Conservation (phyloP, 2,113 vertebrate species). For the Noctilio leporinus region DNA sequence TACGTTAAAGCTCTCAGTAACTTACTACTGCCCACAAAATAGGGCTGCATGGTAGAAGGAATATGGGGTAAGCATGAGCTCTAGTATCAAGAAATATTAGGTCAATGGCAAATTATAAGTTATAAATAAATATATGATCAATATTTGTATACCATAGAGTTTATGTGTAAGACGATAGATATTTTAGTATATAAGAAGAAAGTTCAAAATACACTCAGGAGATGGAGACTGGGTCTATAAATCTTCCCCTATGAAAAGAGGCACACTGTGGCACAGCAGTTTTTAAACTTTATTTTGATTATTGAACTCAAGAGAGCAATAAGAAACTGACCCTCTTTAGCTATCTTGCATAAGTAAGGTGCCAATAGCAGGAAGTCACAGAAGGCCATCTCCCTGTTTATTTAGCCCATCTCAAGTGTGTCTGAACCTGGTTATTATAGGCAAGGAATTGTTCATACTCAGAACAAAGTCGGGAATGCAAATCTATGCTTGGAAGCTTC, state of each 20-base stretch:
- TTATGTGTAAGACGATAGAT: background rate
- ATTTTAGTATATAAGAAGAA: background rate
- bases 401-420: background rate
- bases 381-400: background rate
- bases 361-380: background rate
- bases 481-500: background rate
- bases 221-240: background rate
- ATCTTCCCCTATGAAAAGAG: background rate
- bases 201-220: background rate
- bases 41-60: background rate
- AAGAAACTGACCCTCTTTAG: background rate
- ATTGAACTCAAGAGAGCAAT: background rate
- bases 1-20: background rate
- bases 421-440: background rate
- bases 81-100: background rate
- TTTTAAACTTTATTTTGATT: constrained; percentile 15
- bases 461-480: background rate
- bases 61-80: background rate
- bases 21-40: background rate
- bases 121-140: background rate
- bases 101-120: background rate
- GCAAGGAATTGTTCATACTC: background rate
- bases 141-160: background rate
- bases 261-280: background rate
- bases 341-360: background rate